Conservation (phyloP, 2,888 invertebrate genomes). For the Caenorhabditis angaria region DNA sequence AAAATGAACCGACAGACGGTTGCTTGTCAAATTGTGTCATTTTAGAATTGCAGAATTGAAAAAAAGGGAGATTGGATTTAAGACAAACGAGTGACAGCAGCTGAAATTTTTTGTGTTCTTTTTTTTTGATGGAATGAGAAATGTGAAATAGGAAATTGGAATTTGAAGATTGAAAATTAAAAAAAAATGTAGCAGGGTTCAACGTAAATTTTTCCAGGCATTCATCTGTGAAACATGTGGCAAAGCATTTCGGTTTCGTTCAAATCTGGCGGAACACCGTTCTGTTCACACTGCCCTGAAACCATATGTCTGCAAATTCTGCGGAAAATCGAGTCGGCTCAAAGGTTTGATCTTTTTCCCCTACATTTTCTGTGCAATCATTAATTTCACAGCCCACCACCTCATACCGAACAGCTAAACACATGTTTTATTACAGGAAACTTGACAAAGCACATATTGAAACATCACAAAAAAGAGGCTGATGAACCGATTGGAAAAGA, state of each 20-base stretch:
- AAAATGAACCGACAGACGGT: constrained; percentile 2
- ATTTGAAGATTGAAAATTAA: too few relatives aligned
- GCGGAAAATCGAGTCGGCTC: constrained; percentile 71
- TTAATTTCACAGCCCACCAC: neutral
- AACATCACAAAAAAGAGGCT: constrained; percentile 72
- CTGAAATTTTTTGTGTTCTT: neutral
- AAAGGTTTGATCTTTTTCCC: constrained; percentile 59
- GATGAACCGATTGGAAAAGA: constrained; percentile 71
- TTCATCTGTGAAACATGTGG: constrained; percentile 73
- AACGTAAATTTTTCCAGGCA: constrained; percentile 57
- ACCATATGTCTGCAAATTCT: constrained; percentile 72
- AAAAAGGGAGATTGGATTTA: neutral
- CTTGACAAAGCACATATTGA: constrained; percentile 72
- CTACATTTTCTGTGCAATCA: neutral
- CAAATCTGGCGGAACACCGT: constrained; percentile 72
- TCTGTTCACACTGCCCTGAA: constrained; percentile 72
- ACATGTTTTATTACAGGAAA: constrained; percentile 62
- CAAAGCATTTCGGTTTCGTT: constrained; percentile 72
- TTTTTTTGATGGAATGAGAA: neutral
- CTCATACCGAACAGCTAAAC: neutral
- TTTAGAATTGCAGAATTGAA: neutral
- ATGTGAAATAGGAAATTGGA: neutral
- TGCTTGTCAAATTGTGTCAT: constrained; percentile 2
- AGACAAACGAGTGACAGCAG: neutral
- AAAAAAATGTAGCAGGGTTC: too few relatives aligned